phyloP scores from a whole-genome alignment of 53 echinoderm and acorn worm genomes.

The Patiria pectinifera region DNA sequence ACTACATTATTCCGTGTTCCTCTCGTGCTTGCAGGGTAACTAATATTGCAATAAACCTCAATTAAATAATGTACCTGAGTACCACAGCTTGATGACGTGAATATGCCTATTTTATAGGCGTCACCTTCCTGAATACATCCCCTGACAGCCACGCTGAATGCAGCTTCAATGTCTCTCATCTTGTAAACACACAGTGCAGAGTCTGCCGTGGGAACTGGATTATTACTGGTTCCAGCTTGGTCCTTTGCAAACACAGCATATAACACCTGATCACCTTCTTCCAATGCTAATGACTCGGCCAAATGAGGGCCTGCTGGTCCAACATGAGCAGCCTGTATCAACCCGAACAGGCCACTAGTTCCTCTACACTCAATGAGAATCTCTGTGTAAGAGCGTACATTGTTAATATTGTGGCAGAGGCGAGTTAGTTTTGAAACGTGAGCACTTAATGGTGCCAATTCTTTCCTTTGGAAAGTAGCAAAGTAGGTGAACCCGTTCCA shows the following conservation, averaged over 20 bases:
- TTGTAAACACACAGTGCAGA: constrained; percentile 71
- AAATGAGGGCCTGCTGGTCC: constrained; percentile 61
- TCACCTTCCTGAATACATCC: constrained; percentile 18
- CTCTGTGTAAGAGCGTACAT: constrained; percentile 48
- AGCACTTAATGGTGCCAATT: not conserved
- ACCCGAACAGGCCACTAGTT: constrained; percentile 20
- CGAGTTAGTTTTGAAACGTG: constrained; percentile 40
- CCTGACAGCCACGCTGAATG: constrained; percentile 41
- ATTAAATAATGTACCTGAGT: too few species aligned
- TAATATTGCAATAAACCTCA: too few species aligned
- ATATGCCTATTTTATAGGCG: not conserved
- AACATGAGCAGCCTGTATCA: constrained; percentile 64
- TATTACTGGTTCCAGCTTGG: constrained; percentile 3
- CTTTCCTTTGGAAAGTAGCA: not conserved
- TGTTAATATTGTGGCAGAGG: not conserved
- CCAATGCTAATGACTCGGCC: constrained; percentile 19
- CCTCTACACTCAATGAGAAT: constrained; percentile 27
- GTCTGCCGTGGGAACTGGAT: not conserved
- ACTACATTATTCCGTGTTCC: too few species aligned
- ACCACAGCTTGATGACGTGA: not conserved
- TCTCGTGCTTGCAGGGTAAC: too few species aligned
- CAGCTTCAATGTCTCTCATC: constrained; percentile 57
- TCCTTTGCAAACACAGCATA: constrained; percentile 77
- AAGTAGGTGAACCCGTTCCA: constrained; percentile 57
- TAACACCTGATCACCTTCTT: constrained; percentile 45